Conservation (phyloP, 2,113 vertebrate genomes). For the Bungarus multicinctus region DNA sequence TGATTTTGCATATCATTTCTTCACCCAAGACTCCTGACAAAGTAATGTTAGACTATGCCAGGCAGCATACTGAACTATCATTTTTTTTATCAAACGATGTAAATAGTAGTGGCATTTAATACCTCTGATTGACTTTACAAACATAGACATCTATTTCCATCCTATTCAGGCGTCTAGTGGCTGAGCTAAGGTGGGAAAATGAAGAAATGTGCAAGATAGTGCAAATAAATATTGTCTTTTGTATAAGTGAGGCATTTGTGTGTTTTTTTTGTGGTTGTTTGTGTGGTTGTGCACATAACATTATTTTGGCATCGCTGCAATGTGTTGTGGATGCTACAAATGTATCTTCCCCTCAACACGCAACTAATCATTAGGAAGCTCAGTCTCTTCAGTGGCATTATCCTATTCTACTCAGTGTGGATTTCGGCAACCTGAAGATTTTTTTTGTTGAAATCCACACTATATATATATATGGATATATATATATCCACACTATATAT, state of each 20-base stretch:
- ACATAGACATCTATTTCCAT: not conserved
- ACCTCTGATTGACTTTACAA: not conserved
- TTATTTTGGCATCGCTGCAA: not conserved
- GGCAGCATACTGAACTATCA: not conserved
- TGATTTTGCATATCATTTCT: not conserved
- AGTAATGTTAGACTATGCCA: not conserved
- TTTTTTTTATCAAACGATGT: not conserved
- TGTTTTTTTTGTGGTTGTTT: not conserved
- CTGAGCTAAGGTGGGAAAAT: not conserved
- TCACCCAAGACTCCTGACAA: not conserved
- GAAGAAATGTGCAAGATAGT: not conserved
- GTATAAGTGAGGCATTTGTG: not conserved
- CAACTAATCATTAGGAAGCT: not conserved
- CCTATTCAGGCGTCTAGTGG: not conserved
- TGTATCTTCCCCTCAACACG: not conserved
- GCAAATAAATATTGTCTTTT: not conserved
- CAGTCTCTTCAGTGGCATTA: not conserved
- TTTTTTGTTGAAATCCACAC: too few species aligned
- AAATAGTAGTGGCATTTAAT: not conserved
- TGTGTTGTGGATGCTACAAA: not conserved
- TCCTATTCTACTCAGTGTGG: not conserved
- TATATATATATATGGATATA: too few species aligned
- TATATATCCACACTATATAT: too few species aligned
- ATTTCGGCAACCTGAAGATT: not conserved
- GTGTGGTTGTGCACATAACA: not conserved